Evolutionary conservation across 2,797 vertebrate genomes (phyloP).

Genomic region (Simalia tracyae): DNA sequence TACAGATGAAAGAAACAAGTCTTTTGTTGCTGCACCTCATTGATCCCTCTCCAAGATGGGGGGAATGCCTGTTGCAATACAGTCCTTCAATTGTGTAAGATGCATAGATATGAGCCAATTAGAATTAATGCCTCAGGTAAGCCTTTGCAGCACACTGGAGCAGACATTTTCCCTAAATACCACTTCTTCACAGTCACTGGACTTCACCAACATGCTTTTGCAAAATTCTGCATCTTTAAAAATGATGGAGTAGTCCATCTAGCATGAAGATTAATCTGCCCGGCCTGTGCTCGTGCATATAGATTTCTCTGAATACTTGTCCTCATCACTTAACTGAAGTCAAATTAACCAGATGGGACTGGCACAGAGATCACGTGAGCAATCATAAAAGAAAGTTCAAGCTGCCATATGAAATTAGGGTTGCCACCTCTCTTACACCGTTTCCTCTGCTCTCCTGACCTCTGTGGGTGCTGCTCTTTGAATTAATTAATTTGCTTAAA

Average conservation of each 20-base stretch:
- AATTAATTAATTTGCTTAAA: neutral
- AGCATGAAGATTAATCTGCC: conserved; percentile 56
- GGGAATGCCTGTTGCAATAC: neutral
- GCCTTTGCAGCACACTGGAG: conserved; percentile 30
- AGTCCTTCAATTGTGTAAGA: conserved; percentile 38
- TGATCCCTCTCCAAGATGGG: neutral
- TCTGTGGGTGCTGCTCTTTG: neutral
- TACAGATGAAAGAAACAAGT: neutral
- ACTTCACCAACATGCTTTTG: conserved; percentile 42
- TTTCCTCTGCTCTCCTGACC: conserved; percentile 37
- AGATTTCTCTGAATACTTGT: conserved; percentile 62
- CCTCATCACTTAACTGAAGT: conserved; percentile 60
- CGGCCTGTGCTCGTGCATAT: conserved; percentile 63
- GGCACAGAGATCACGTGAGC: conserved; percentile 54
- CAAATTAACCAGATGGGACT: conserved; percentile 63
- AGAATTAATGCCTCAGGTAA: conserved; percentile 52
- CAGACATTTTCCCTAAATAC: neutral
- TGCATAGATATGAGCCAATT: conserved; percentile 48
- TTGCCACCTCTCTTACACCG: conserved; percentile 35
- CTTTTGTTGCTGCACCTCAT: neutral
- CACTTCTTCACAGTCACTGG: conserved; percentile 31
- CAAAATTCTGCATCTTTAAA: conserved; percentile 10
- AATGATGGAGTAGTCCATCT: conserved; percentile 17
- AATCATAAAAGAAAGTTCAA: conserved; percentile 54
- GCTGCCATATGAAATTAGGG: conserved; percentile 33